phyloP scores from a whole-genome alignment of 2,888 invertebrate genomes.

The Parthenolecanium corni region DNA sequence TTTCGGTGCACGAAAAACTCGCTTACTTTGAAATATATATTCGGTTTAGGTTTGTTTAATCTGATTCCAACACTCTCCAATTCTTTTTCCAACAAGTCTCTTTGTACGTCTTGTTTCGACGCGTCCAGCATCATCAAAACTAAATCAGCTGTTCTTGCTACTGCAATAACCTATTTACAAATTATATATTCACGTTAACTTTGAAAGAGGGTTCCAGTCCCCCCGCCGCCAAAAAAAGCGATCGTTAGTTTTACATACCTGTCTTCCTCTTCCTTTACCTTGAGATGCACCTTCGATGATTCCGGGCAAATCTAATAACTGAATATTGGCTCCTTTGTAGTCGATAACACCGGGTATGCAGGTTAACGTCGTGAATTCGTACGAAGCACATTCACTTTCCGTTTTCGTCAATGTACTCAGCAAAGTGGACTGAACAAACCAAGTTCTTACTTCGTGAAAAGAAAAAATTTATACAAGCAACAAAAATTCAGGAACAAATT shows the following conservation, averaged over 20 bases:
- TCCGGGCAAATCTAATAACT: constrained; percentile 93
- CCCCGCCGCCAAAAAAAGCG: no score
- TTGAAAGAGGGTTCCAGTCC: no score
- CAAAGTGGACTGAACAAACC: constrained; percentile 68
- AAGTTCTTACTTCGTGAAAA: neutral
- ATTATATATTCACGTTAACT: no score
- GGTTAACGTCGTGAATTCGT: constrained; percentile 97
- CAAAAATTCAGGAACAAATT: constrained; percentile 25
- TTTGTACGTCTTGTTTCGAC: constrained; percentile 93
- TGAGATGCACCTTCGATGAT: constrained; percentile 99
- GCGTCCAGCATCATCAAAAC: constrained; percentile 99
- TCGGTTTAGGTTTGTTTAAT: constrained; percentile 87
- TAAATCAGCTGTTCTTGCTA: constrained; percentile 93
- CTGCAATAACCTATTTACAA: constrained; percentile 94
- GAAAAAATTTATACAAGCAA: neutral
- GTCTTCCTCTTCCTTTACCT: constrained; percentile 80
- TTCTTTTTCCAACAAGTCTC: constrained; percentile 80
- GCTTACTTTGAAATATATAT: constrained; percentile 90
- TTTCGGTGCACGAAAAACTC: no score
- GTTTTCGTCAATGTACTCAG: constrained; percentile 91
- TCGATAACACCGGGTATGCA: constrained; percentile 99
- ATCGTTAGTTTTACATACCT: no score
- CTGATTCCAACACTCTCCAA: constrained; percentile 96
- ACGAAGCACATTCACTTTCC: constrained; percentile 91
- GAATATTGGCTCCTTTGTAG: constrained; percentile 97